Evolutionary conservation across 2,113 vertebrate species (phyloP).

Genomic region (Zosterops borbonicus): DNA sequence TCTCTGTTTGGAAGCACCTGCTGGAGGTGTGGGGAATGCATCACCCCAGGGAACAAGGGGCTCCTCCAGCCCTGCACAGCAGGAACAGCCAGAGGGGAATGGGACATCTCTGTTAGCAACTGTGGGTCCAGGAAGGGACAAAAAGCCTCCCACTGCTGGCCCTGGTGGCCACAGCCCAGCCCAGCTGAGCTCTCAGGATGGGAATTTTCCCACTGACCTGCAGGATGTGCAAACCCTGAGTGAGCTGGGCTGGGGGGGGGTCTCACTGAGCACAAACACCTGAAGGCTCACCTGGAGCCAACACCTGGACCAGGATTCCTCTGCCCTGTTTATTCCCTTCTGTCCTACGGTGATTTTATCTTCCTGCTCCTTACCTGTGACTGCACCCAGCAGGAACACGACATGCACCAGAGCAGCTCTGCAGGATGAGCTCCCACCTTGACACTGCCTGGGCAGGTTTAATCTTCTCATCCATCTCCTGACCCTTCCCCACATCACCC

Average conservation of each 20-base stretch:
- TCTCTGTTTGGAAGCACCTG: too few relatives aligned
- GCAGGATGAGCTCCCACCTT: not conserved
- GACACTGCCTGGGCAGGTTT: not conserved
- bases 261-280: rapidly evolving
- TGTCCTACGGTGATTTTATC: rapidly evolving
- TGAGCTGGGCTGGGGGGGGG: rapidly evolving
- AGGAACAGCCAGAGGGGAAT: rapidly evolving
- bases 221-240: not conserved
- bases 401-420: rapidly evolving
- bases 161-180: not conserved
- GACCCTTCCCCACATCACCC: not conserved
- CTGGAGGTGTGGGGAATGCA: too few relatives aligned
- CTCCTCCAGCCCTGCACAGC: rapidly evolving
- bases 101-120: not conserved
- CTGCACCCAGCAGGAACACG: not conserved
- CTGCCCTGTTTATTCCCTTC: not conserved
- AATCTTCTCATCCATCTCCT: not conserved
- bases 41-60: not conserved
- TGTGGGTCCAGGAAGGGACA: rapidly evolving
- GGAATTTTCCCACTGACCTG: not conserved
- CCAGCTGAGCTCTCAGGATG: not conserved
- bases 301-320: not conserved
- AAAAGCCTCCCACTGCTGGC: rapidly evolving
- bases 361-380: not conserved
- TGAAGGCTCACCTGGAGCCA: too few relatives aligned